Base-by-base conservation (phyloP, 2,888 invertebrate species). In the Drosophila colorata region DNA sequence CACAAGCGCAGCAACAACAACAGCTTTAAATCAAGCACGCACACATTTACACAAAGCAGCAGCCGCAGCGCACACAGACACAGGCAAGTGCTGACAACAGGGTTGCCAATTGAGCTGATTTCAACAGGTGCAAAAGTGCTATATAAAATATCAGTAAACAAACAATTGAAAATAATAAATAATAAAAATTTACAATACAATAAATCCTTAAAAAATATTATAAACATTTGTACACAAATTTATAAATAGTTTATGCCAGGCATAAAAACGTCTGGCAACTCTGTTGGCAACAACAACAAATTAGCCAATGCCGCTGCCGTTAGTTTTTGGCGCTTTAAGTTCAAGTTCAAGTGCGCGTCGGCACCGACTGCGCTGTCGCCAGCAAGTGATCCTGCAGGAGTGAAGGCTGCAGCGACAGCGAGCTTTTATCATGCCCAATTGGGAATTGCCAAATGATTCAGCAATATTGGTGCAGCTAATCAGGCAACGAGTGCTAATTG, bases 301-400 rank as follows among this genome's bases (percentile, higher is more conserved):
- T 74, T 71, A 57, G 60, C 57, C 51, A 57, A 37, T 46, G 41
- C 28, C 64, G 14, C n/a, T 35, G 60, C 48, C 46, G 18, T 23
- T 44, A 28, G 16, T 13, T 25, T 13, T 25, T 28, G 37, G 33
- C 33, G 46, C 48, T 46, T 58, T 48, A 80, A 81, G 80, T 87
- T 88, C 89, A 90, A 90, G 90, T 90, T 90, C 89, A 90, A 88
- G 83, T 74, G 74, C 83, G 73, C 38, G 33, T 55, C 37, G 7
- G 52, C 65, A 41, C 20, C 52, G 51, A 55, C 66, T 46, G 59
- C 37, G 43, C 55, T 49, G 53, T 13, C 16, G 14, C 14, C 28
- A 11, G 14, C 20, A 48, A 41, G 14, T 49, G 18, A 77, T 74
- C 73, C 78, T 74, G 63, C 33, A 68, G 58, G 63, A 74, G 18